A percentile compares a stretch with the other conserved stretches of the same genome.
These are phyloP conservation scores for Cantharis lateralis DNA, from an alignment of 2,888 invertebrate genomes.

Conservation along the genomic window DNA sequence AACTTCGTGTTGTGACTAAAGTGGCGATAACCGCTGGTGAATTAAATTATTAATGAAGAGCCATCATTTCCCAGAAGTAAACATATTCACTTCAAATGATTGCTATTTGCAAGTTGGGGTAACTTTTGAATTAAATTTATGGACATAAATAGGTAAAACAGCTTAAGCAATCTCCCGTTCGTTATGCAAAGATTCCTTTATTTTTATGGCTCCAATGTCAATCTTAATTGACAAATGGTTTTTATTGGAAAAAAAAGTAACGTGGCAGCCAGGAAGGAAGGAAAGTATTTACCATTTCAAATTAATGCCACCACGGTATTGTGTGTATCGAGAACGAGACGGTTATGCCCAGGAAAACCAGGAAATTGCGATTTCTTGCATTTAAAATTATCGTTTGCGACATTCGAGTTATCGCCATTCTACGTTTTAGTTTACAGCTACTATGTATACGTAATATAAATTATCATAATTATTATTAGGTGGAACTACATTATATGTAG, in stretches of 20 bases:
- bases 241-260: not conserved
- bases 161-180: not conserved
- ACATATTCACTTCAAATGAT: not conserved
- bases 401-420: not conserved
- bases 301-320: not conserved
- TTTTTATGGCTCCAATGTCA: not conserved
- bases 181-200: not conserved
- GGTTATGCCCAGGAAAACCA: conserved; percentile 4
- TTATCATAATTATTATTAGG: conserved; percentile 30
- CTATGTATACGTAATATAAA: not conserved
- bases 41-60: not conserved
- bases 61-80: not conserved
- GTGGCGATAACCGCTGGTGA: not conserved
- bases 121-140: not conserved
- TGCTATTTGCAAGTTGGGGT: not conserved
- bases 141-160: not conserved
- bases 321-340: not conserved
- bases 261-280: not conserved
- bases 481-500: too few species aligned
- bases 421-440: not conserved
- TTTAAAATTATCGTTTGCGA: not conserved
- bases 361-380: not conserved
- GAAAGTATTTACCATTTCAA: not conserved
- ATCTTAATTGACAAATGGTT: not conserved
- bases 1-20: not conserved